A percentile compares a stretch with the other conserved stretches of the same genome.
Conservation (phyloP, 2,113 vertebrate species). For the Periophthalmus modestus region DNA sequence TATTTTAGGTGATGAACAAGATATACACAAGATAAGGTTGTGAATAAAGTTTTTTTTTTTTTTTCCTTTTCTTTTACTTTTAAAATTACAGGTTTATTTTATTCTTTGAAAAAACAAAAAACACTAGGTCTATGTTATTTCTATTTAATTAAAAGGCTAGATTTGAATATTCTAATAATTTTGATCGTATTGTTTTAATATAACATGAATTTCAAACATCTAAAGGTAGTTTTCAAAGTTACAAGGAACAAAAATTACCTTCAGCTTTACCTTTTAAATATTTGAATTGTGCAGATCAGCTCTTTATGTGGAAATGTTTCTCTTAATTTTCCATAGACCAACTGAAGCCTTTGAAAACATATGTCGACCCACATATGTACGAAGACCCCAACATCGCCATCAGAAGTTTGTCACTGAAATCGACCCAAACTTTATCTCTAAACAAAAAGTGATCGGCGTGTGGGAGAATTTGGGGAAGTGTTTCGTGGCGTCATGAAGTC, state of each 20-base stretch:
- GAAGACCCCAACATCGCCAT: constrained; percentile 96
- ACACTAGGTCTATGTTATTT: too few relatives aligned
- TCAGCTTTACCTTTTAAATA: too few relatives aligned
- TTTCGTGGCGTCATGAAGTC: constrained; percentile 87
- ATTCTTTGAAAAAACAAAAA: too few relatives aligned
- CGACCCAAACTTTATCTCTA: constrained; percentile 80
- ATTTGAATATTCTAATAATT: too few relatives aligned
- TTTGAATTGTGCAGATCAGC: too few relatives aligned
- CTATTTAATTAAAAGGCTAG: too few relatives aligned
- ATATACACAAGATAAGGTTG: not conserved
- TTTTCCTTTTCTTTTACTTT: not conserved
- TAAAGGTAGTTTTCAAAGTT: too few relatives aligned
- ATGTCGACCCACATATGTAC: constrained; percentile 95
- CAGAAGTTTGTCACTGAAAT: constrained; percentile 97
- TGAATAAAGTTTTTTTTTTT: too few relatives aligned
- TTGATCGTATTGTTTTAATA: too few relatives aligned
- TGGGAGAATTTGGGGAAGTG: constrained; percentile 96
- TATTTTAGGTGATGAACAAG: not conserved
- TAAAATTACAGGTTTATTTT: not conserved
- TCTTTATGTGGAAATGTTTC: not conserved
- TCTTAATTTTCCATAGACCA: constrained; percentile 78
- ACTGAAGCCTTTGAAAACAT: constrained; percentile 92
- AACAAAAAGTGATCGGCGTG: constrained; percentile 96
- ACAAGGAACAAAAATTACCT: too few relatives aligned
- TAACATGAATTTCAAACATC: too few relatives aligned